Evolutionary conservation across 2,888 invertebrate species (phyloP), one percentile per base, ranked within the genome.

Genomic region (Endotricha flammealis): DNA sequence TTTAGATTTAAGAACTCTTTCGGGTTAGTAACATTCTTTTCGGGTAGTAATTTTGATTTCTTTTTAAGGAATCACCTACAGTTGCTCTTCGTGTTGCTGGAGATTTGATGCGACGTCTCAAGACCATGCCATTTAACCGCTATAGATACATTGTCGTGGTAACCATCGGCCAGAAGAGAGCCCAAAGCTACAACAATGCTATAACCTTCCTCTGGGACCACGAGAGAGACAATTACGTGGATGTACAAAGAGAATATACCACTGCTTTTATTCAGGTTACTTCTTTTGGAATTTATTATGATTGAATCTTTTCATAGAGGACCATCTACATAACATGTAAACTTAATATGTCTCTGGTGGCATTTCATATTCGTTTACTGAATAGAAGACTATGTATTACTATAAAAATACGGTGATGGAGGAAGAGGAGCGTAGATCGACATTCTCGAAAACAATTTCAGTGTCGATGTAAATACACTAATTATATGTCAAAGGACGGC

Each of bases 121-220:
- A 75, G 41, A 36, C 35, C 0, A 50, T 80, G 51, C 42, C 53
- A 5, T 83, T 73, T 50, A 64, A 71, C 31, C 69, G 85, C 2
- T 83, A 79, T 42, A 56, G 85, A 3, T 52, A 81, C 11, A 65
- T 83, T 12, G 29, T 62, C 0, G 50, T 82, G 0, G 75, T 75
- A 1, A 81, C 78, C 13, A 44, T 85, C 1, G 76, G 63, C 0
- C 82, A 86, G 47, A 79, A 60, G 38, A 57, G 81, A 9, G 50
- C 81, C 0, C 86, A 86, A 50, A 60, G 75, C 43, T 85, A 77
- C 46, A 76, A 70, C 40, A 86, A 85, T 36, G 76, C 77, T 0
- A 50, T 86, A 1, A 29, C 69, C 0, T 83, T 85, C 48, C 28
- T 86, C 1, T 86, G 85, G 86, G 85, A 86, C 42, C 57, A 65